Evolutionary conservation across 2,888 invertebrate genomes (phyloP).

Genomic region (Sinopyrophorus schimmeli): DNA sequence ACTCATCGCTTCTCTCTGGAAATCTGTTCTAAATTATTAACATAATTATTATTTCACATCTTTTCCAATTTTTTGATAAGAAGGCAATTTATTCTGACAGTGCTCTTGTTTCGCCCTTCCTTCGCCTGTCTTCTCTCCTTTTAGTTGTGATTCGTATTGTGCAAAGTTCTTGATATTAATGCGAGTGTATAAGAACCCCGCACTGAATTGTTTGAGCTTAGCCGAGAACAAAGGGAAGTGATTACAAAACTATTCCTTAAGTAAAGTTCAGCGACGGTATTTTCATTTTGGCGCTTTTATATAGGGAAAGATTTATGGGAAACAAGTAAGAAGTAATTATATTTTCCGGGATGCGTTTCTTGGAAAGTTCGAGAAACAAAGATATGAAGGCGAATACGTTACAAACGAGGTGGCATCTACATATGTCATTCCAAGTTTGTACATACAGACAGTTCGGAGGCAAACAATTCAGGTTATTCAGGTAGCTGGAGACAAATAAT

Average conservation of each 20-base stretch:
- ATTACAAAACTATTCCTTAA: conserved; percentile 34
- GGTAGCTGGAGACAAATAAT: conserved; percentile 35
- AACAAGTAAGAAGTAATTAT: conserved; percentile 23
- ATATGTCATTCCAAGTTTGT: conserved; percentile 16
- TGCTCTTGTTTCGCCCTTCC: conserved; percentile 19
- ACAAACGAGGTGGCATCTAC: conserved; percentile 14
- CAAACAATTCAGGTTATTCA: conserved; percentile 32
- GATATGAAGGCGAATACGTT: conserved; percentile 2
- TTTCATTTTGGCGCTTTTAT: conserved; percentile 21
- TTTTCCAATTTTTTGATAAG: conserved; percentile 27
- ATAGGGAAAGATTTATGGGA: conserved; percentile 16
- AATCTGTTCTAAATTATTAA: conserved; percentile 28
- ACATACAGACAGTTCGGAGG: conserved; percentile 26
- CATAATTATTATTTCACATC: conserved; percentile 28
- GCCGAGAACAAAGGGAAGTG: conserved; percentile 29
- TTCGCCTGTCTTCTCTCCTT: conserved; percentile 14
- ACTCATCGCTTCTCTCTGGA: conserved; percentile 11
- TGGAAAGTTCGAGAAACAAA: conserved; percentile 5
- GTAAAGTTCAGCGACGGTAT: conserved; percentile 23
- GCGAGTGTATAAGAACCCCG: conserved; percentile 22
- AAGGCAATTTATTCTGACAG: conserved; percentile 25
- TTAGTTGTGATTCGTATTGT: conserved; percentile 31
- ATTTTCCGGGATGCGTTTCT: conserved; percentile 11
- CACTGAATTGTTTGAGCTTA: conserved; percentile 15
- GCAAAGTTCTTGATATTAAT: conserved; percentile 34